Conservation (phyloP, 2,888 invertebrate species). For the Zootermopsis nevadensis region DNA sequence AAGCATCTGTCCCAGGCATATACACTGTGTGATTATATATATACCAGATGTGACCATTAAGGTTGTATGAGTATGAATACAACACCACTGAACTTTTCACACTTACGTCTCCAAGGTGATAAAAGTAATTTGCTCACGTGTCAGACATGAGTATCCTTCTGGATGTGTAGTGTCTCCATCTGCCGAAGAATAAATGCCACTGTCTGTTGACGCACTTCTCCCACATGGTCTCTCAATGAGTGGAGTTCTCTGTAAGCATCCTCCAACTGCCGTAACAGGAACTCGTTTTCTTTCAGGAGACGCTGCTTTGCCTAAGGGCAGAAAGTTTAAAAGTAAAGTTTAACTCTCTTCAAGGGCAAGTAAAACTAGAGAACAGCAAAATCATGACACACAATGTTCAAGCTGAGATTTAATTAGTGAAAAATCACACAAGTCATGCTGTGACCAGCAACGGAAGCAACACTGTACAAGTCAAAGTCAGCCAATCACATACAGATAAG, state of each 20-base stretch:
- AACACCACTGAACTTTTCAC: not conserved
- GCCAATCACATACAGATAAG: too few relatives aligned
- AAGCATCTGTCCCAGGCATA: not conserved
- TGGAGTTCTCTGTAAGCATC: conserved; percentile 46
- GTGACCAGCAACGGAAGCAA: too few relatives aligned
- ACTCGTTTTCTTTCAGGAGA: conserved; percentile 48
- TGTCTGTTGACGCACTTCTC: conserved; percentile 50
- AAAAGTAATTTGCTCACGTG: not conserved
- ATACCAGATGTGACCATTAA: not conserved
- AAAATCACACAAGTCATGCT: too few relatives aligned
- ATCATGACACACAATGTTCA: too few relatives aligned
- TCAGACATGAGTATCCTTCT: conserved; percentile 50
- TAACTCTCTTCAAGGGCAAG: not conserved
- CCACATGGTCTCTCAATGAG: conserved; percentile 47
- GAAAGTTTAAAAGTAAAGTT: not conserved
- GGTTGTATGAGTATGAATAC: not conserved
- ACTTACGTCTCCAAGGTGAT: not conserved
- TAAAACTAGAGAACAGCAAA: too few relatives aligned
- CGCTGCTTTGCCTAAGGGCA: conserved; percentile 39
- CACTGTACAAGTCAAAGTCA: too few relatives aligned
- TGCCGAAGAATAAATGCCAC: conserved; percentile 49
- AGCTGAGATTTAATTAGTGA: too few relatives aligned
- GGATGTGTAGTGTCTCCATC: conserved; percentile 50
- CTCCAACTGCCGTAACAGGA: conserved; percentile 48
- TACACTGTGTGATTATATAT: not conserved